Evolutionary conservation across 2,113 vertebrate species (phyloP), one percentile per base, ranked within the genome.

Genomic region (Caranx melampygus): DNA sequence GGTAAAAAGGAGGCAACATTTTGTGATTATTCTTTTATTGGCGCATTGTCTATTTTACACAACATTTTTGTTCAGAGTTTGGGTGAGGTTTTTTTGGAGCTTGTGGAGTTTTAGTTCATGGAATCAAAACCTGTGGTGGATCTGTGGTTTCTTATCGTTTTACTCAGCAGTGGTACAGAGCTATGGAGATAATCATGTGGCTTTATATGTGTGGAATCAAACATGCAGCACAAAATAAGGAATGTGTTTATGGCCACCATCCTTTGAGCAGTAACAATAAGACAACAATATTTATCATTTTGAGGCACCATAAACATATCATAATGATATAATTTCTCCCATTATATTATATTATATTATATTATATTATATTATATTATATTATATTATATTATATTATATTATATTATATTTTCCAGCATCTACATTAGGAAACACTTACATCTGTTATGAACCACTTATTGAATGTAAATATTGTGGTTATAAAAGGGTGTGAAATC

Each of bases 131-230:
- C 4, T 64, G 51, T 44, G 54, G 40, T 37, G 33, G 20, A 34
- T 60, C 18, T 78, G 84, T 83, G 79, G 73, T 63, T 85, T 87
- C 51, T 84, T 86, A 82, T 87, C 42, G 66, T 35, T 68, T 35
- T 6, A 1, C 14, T 60, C 63, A 71, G 15, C 33, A 1, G 15
- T 26, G 42, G n/a, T 16, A 8, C 3, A 59, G 14, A 6, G 16
- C 13, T 14, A 4, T 13, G 2, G 34, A 47, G 40, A 31, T 35
- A 37, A 45, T n/a, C 16, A 60, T 54, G 45, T 42, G 52, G 20
- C 13, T 59, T 26, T 20, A 14, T 44, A 16, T 45, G 47, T 72
- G 44, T 42, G 26, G 26, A 2, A 21, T 67, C 42, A 62, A 58
- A 78, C 63, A 42, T 21, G 51, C 59, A 4, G 58, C 15, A 31